Base-by-base conservation (phyloP, 2,113 vertebrate species). In the Lasiurus borealis region DNA sequence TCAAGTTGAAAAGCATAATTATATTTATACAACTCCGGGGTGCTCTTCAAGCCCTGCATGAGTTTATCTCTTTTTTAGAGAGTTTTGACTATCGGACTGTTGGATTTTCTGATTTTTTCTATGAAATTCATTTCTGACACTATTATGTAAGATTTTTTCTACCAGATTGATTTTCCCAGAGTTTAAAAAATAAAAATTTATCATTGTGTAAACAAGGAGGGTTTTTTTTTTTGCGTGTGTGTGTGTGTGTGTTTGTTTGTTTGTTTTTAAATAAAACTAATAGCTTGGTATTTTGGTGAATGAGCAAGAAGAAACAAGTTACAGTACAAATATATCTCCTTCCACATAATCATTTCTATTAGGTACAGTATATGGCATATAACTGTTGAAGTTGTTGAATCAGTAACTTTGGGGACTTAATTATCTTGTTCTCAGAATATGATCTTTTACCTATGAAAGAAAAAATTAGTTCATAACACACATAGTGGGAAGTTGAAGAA, bases 1-100 rank as follows among this genome's bases (percentile, higher is more conserved):
- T 91, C 48, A 93, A 93, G 14, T 86, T 90, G 57, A 95, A 91
- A 92, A 85, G 50, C 11, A 8, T 50, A 85, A 86, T 89, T 83
- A 83, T 23, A 94, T 94, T 95, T 75, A 89, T 50, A 77, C 10
- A 85, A 76, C 52, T 29, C 15, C 69, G 76, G 66, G 40, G 81
- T 69, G 59, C 40, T 93, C 46, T 92, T 90, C 72, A 94, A 92
- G 29, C 34, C 69, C 72, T 91, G 21, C 36, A 5, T 73, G 52
- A n/a, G 27, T 88, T 95, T 90, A 54, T 84, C 48, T 71, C 46
- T 90, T 89, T 52, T 93, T 84, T 29, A 81, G 54, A 83, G 44
- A 92, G 82, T 84, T 71, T 69, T 40, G 40, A 40, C 40, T 66
- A 46, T 77, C 76, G 92, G 46, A 76, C 54, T 87, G 3, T 80